Evolutionary conservation across 2,888 invertebrate species (phyloP).

Genomic region (Panzeria rudis): DNA sequence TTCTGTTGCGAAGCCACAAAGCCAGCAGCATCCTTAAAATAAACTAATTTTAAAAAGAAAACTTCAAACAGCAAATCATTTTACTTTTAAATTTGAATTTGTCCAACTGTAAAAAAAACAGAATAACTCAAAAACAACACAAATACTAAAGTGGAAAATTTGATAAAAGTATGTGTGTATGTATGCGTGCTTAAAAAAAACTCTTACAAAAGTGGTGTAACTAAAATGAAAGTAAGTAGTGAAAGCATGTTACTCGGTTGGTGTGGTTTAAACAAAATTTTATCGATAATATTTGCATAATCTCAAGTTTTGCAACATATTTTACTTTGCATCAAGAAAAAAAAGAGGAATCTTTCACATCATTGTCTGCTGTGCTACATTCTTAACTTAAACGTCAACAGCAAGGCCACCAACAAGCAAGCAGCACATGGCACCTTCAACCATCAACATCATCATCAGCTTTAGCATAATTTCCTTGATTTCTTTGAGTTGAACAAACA

Average conservation of each 20-base stretch:
- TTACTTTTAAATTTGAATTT: constrained; percentile 35
- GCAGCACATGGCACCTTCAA: constrained; percentile 33
- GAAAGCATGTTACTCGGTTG: constrained; percentile 32
- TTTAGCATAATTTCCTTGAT: constrained; percentile 55
- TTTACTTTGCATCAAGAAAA: constrained; percentile 3
- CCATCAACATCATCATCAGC: constrained; percentile 38
- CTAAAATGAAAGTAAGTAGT: constrained; percentile 37
- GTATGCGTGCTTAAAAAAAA: constrained; percentile 12
- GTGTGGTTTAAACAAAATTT: constrained; percentile 47
- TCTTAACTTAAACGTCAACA: background rate
- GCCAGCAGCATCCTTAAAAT: background rate
- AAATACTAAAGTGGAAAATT: background rate
- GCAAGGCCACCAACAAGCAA: background rate
- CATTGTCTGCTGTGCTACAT: background rate
- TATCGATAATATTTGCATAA: constrained; percentile 70
- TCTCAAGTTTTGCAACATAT: constrained; percentile 55
- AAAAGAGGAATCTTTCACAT: constrained; percentile 1
- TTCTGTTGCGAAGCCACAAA: background rate
- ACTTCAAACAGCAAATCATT: background rate
- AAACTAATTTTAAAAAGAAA: constrained; percentile 4
- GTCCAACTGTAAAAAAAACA: constrained; percentile 4
- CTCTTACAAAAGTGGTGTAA: constrained; percentile 12
- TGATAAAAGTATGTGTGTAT: background rate
- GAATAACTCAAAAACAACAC: background rate
- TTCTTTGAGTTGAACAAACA: constrained; percentile 57